Evolutionary conservation across 1,140 invertebrate species (phyloP), one percentile per base, ranked within the genome.

Genomic region (Penaeus chinensis): DNA sequence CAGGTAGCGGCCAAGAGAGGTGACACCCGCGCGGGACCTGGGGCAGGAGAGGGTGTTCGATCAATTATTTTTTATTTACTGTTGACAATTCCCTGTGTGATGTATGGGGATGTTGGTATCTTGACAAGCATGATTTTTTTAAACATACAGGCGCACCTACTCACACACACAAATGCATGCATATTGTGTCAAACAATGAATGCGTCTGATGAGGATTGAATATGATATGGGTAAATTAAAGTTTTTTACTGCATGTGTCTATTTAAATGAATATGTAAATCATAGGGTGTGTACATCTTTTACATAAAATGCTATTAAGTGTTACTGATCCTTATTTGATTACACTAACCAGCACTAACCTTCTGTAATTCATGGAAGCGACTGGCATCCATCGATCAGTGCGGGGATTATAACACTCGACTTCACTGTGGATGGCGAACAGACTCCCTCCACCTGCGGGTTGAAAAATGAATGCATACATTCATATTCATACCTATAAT

Each of bases 1-100:
- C 90, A 97, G 96, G 90, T 94, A 95, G 90, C 97, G 95, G 90
- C 96, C 95, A 77, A 96, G 93, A 60, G 95, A 95, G 1, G 95
- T 96, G 22, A 97, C 96, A 80, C 96, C 95, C 94, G 91, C 90
- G 89, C 91, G 60, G 13, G 90, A 92, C 79, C 92, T 89, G 84
- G 16, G 47, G 8, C 3, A 77, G 20, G 22, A 20, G 20, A 61
- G 37, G 65, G 24, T 1, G 60, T 27, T 11, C 32, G 18, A 3
- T 37, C 3, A 16, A 13, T 0, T 54, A 5, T 54, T 16, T 16
- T 16, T 8, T 11, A 2, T 54, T 16, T 54, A 10, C 7, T 54
- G 11, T 16, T 54, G 54, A 54, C 54, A 54, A 16, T 54, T 54
- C 16, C 11, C 54, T 16, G 16, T 16, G 54, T 54, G 8, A 13